Conservation (phyloP, 2,797 vertebrate genomes). For the Eurystomus glaucurus region DNA sequence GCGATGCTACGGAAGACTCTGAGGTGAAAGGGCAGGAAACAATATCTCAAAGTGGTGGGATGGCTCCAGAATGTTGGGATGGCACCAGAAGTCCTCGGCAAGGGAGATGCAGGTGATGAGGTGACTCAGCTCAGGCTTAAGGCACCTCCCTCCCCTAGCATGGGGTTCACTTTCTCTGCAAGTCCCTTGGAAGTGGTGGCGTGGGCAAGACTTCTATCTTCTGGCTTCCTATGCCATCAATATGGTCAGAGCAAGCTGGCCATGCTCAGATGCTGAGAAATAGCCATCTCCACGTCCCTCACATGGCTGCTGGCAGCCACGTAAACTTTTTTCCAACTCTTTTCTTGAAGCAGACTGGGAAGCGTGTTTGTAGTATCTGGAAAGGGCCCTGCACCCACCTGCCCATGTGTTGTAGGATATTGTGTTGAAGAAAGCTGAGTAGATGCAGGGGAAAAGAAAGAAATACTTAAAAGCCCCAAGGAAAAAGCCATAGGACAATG, state of each 20-base stretch:
- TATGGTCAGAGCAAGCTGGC: background rate
- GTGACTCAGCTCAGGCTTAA: background rate
- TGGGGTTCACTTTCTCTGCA: background rate
- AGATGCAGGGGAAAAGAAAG: background rate
- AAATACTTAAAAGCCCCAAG: background rate
- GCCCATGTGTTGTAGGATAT: background rate
- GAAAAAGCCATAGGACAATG: background rate
- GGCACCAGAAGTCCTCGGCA: background rate
- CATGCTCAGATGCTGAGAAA: background rate
- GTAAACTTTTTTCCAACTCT: rapidly evolving
- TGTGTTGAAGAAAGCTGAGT: background rate
- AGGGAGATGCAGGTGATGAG: background rate
- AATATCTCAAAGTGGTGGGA: background rate
- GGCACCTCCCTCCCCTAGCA: background rate
- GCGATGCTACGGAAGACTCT: background rate
- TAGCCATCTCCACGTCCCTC: rapidly evolving
- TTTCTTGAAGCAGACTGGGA: background rate
- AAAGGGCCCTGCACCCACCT: background rate
- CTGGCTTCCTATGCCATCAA: background rate
- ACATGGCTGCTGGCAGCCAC: background rate
- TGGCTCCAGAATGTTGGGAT: background rate
- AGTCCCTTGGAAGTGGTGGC: background rate
- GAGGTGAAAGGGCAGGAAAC: background rate
- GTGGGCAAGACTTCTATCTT: background rate
- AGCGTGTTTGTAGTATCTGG: background rate